These are phyloP conservation scores for Labia minor DNA, from an alignment of 2,888 invertebrate species.

Conservation along the genomic window DNA sequence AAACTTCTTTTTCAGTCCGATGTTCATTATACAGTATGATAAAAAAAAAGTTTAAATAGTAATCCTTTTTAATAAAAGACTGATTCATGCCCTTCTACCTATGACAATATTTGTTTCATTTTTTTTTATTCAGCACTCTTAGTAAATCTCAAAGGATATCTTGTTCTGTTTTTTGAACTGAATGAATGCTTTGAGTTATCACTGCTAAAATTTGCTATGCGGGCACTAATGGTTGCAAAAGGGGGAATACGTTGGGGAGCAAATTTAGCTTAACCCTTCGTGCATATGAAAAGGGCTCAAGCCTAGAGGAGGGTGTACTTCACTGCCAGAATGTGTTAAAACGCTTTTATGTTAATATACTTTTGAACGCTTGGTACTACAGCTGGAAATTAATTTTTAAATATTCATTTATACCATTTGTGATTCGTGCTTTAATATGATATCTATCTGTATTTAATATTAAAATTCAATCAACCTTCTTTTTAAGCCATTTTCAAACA, in stretches of 20 bases:
- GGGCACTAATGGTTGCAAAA: not conserved
- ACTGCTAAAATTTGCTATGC: slow-evolving; percentile 6
- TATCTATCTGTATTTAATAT: not conserved
- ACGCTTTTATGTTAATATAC: slow-evolving; percentile 13
- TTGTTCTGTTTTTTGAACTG: not conserved
- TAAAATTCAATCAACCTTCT: not conserved
- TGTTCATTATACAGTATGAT: no score
- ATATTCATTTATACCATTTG: slow-evolving; percentile 7
- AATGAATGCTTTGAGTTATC: slow-evolving; percentile 3
- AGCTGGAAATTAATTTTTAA: slow-evolving; percentile 7
- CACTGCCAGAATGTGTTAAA: not conserved
- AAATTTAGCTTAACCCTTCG: slow-evolving; percentile 13
- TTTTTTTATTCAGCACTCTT: no score
- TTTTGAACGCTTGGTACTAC: not conserved
- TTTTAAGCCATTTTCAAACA: not conserved
- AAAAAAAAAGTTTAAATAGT: no score
- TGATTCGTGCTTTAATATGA: not conserved
- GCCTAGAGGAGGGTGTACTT: not conserved
- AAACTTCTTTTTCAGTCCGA: no score
- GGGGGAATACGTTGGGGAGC: not conserved
- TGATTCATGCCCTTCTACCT: no score
- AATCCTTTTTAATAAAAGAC: no score
- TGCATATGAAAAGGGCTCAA: slow-evolving; percentile 1
- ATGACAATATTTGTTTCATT: no score
- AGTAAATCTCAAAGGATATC: no score